Evolutionary conservation across 2,888 invertebrate species (phyloP), one percentile per base, ranked within the genome.

Genomic region (Perizoma affinitatum): DNA sequence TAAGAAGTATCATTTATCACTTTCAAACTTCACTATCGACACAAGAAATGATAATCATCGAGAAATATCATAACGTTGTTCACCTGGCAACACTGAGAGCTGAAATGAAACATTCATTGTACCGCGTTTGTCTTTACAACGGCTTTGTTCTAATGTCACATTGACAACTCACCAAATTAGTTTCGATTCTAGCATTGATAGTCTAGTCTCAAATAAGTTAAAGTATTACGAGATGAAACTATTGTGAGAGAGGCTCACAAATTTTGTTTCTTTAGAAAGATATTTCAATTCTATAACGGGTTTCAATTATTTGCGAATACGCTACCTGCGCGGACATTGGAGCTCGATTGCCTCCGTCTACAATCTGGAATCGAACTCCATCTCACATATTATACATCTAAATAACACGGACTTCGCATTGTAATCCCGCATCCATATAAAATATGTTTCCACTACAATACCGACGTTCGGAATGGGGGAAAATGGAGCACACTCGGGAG

Each of bases 1-100:
- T 89, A 65, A 73, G 75, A 79, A 75, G 79, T 79, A 88, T 86
- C 90, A 91, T 91, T 91, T 85, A 91, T 91, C 90, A 91, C 74
- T 79, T 82, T 86, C 84, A 81, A 83, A 77, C 77, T 71, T 80
- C 72, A 66, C 75, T 77, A 79, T 81, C 76, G 78, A 80, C 68
- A 73, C 80, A 76, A 79, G 84, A 83, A 79, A 82, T 74, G 67
- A 76, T 69, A 66, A 57, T 61, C 69, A 64, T 67, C 62, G 65
- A 67, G 73, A 75, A 74, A 69, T 72, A 68, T 77, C 74, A 73
- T 73, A 77, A 72, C 74, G 73, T 80, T 58, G 71, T 79, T 71
- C 50, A 57, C 66, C 64, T 80, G 78, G 79, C 74, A 82, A 83
- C 81, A 83, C 77, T 74, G 72, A 63, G 72, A 63, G 66, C 58